Base-by-base conservation (phyloP, 2,113 vertebrate species). In the Phalacrocorax pelagicus region DNA sequence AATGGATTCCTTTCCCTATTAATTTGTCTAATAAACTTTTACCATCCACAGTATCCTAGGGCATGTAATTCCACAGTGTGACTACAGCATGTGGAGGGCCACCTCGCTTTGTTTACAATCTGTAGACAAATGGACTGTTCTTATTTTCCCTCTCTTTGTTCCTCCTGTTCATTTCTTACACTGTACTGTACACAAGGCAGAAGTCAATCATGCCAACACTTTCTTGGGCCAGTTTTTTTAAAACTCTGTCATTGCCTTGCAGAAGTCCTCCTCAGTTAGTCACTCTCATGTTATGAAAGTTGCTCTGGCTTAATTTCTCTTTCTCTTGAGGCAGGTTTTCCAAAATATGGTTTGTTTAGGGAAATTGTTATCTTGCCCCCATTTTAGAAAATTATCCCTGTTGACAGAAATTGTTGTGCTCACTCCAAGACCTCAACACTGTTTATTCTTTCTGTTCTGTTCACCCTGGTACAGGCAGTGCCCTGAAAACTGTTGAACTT, bases 1-100 rank as follows among this genome's bases (percentile, higher is more conserved):
- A 59, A 7, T 73, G 49, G 51, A 69, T 90, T 90, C 42, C 44
- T 58, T 83, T 74, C 55, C 78, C 55, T 79, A 66, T 59, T 86
- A 51, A 72, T 92, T 92, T 79, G 44, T 74, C 67, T 87, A 83
- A 87, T 90, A 80, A 80, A 83, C 61, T 74, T 90, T 87, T 79
- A 90, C 61, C 46, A 54, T 59, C 19, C 61, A 49, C 55, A 49
- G 30, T 79, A 59, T 74, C 65, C 82, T 42, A 58, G 30, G 71
- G 81, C 19, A 0, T 2, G 5, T 52, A 82, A 54, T 90, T 86
- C 22, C 61, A 52, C 21, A 42, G 54, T 16, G 26, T 20, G 22
- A 52, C 66, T 86, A 46, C 16, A 58, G 71, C 42, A 82, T 19
- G 34, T 42, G 81, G 55, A 90, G 49, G 79, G 12, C 27, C 69